Conservation (phyloP, 2,113 vertebrate species). For the Plotosus lineatus region DNA sequence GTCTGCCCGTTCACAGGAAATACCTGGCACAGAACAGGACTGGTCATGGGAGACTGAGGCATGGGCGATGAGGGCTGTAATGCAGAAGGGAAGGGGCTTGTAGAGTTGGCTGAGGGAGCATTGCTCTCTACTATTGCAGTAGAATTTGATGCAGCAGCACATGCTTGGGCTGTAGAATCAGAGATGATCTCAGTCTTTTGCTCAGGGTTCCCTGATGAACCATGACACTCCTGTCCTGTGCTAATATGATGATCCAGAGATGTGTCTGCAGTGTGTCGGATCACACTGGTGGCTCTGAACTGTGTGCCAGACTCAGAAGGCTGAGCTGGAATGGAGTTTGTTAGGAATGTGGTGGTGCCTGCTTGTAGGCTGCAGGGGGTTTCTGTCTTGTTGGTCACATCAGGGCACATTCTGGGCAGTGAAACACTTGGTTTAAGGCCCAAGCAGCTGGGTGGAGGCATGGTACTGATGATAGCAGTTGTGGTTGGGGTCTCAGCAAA, state of each 20-base stretch:
- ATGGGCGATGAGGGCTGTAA: conserved; percentile 58
- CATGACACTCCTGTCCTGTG: conserved; percentile 44
- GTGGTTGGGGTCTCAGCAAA: conserved; percentile 75
- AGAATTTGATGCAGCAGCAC: conserved; percentile 13
- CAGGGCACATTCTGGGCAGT: conserved; percentile 57
- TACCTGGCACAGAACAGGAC: conserved; percentile 87
- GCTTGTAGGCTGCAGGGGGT: conserved; percentile 37
- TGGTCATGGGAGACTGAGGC: conserved; percentile 67
- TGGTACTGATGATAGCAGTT: conserved; percentile 58
- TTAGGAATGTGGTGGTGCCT: conserved; percentile 24
- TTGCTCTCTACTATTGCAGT: conserved; percentile 48
- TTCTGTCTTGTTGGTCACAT: conserved; percentile 34
- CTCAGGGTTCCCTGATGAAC: not conserved
- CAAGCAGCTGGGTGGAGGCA: conserved; percentile 60
- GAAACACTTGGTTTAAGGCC: conserved; percentile 62
- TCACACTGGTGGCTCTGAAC: conserved; percentile 84
- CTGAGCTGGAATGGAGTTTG: conserved; percentile 55
- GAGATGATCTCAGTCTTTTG: conserved; percentile 30
- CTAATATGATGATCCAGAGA: conserved; percentile 56
- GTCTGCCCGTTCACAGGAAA: conserved; percentile 80
- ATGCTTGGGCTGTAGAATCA: conserved; percentile 31
- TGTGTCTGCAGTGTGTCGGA: conserved; percentile 82
- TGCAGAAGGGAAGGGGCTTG: conserved; percentile 59
- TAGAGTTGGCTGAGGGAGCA: conserved; percentile 52
- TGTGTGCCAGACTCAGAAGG: conserved; percentile 52